A percentile compares a stretch with the other conserved stretches of the same genome.
phyloP scores from a whole-genome alignment of 2,797 vertebrate genomes.

The Gorsachius magnificus region DNA sequence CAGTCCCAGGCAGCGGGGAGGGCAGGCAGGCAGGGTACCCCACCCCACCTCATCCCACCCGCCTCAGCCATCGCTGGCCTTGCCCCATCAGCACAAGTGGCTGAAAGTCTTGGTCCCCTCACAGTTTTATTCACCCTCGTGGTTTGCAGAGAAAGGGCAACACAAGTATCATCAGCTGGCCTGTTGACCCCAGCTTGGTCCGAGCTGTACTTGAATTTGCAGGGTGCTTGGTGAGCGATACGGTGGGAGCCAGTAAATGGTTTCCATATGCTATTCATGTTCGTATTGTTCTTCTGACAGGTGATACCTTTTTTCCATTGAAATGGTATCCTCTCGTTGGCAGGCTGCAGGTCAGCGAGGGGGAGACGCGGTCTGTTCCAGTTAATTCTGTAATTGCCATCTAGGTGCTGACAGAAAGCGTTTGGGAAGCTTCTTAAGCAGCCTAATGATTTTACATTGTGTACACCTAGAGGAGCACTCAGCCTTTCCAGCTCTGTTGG shows the following conservation, averaged over 20 bases:
- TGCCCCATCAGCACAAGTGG: neutral
- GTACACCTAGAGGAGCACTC: neutral
- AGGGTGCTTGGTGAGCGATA: neutral
- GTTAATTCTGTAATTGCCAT: conserved; percentile 42
- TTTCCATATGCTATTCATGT: conserved; percentile 17
- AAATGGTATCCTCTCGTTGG: neutral
- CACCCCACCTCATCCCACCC: neutral
- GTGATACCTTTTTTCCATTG: conserved; percentile 28
- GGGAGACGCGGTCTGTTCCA: neutral
- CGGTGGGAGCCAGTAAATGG: neutral
- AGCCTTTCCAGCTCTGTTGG: conserved; percentile 1
- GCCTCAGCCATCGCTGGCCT: neutral
- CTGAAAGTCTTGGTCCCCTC: neutral
- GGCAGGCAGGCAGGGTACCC: neutral
- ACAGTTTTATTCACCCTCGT: neutral
- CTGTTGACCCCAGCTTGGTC: neutral
- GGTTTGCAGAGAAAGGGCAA: neutral
- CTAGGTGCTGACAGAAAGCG: conserved; percentile 33
- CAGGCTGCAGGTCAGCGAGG: neutral
- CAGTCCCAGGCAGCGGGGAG: neutral
- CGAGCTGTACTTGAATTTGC: neutral
- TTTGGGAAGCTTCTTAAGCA: conserved; percentile 26
- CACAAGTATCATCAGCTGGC: neutral
- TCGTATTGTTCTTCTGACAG: neutral
- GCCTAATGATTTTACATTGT: conserved; percentile 11